Evolutionary conservation across 2,888 invertebrate genomes (phyloP), one percentile per base, ranked within the genome.

Genomic region (Acronicta leporina): DNA sequence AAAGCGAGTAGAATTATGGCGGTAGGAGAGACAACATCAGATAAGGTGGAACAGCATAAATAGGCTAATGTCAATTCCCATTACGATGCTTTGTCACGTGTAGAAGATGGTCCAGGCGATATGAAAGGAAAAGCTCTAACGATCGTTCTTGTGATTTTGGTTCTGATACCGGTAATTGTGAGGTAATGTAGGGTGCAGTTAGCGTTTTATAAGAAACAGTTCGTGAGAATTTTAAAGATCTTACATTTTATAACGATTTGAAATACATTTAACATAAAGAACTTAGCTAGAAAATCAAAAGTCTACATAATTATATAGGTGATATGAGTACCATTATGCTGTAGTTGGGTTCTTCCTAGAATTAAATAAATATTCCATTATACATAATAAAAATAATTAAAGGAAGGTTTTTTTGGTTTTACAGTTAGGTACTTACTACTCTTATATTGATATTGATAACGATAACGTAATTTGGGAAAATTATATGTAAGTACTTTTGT

Each of bases 81-180:
- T 92, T 92, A 92, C 80, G 79, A 80, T 87, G 88, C 83, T 87
- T 86, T 90, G 91, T 92, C 90, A 92, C 92, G 92, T 92, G 85
- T 82, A 78, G 82, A 83, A 86, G 91, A 89, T 88, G 83, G 66
- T 82, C 74, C 55, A 73, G 80, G 82, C 77, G 78, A 82, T 81
- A 82, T 50, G 67, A 68, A 77, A 66, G 77, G 72, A 65, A 66
- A 79, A 65, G 46, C 63, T 71, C 52, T 73, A 76, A 79, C 63
- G 60, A 77, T 73, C 42, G 16, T 51, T 68, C 45, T 60, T 67
- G 45, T 67, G 55, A 71, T 77, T 51, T 73, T 41, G 20, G 50
- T 33, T 47, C 6, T 47, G 70, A 73, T 79, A 76, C 33, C 16
- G 25, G 44, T 53, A 63, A 70, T 68, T 67, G 53, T 54, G 33